Evolutionary conservation across 2,888 invertebrate genomes (phyloP), one percentile per base, ranked within the genome.

Genomic region (Drosophila seclusa): DNA sequence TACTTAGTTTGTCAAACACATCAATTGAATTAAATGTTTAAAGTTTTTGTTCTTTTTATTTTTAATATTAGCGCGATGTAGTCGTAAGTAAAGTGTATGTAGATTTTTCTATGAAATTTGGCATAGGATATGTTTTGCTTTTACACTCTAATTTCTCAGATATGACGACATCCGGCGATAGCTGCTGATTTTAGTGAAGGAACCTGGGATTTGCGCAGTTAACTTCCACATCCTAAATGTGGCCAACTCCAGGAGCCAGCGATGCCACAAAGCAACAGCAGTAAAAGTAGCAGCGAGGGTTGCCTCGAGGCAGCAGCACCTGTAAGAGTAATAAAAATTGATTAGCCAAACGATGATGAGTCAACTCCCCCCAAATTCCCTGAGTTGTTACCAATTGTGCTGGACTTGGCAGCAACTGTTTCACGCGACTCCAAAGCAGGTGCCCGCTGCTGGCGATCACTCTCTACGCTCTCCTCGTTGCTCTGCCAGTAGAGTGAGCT

Each of bases 381-480:
- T 10, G 4, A 10, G 10, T 18, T 55, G 67, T 91, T 93, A 94
- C 97, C 96, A 92, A 96, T 96, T 79, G 91, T 92, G 80, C 96
- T 94, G 78, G 97, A 96, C 62, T 95, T 94, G 71, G 95, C 95
- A 0, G 93, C 92, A 8, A 93, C 92, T 59, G 96, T 95, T 91
- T 96, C 97, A 60, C 97, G 94, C 65, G 97, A 97, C 90, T 97
- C 96, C 87, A 96, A 92, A 49, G 96, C 96, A 67, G 97, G 96
- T 7, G 96, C 96, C 91, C 96, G 95, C 87, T 95, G 95, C 80
- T 95, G 95, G 81, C 95, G 95, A 88, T 96, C 96, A 31, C 97
- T 96, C 92, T 97, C 96, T 54, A 97, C 97, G 91, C 97, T 97
- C 92, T 97, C 97, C 92, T 97, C 97, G 93, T 97, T 97, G 92